Conservation (phyloP, 2,797 vertebrate species). For the Cyclopterus lumpus region DNA sequence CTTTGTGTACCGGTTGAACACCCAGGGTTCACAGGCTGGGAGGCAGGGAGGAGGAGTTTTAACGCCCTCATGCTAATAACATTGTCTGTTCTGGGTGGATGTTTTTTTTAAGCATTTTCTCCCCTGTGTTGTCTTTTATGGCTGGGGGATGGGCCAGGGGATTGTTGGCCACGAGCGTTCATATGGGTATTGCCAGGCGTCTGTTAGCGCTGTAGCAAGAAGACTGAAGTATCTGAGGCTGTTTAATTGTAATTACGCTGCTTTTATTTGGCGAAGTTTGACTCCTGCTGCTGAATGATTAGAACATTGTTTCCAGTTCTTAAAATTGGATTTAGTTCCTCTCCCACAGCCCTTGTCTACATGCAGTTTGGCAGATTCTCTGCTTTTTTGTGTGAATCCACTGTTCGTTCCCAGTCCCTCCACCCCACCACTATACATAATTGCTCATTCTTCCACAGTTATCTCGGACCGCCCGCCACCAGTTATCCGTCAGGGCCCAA, state of each 20-base stretch:
- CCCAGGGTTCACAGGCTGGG: constrained; percentile 22
- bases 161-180: constrained; percentile 43
- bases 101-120: constrained; percentile 43
- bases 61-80: constrained; percentile 48
- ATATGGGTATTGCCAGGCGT: constrained; percentile 49
- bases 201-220: constrained; percentile 54
- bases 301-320: constrained; percentile 92
- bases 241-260: constrained; percentile 86
- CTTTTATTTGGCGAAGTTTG: constrained; percentile 87
- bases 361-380: constrained; percentile 50
- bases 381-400: constrained; percentile 47
- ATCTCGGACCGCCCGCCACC: constrained; percentile 97
- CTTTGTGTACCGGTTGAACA: constrained; percentile 43
- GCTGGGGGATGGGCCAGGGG: constrained; percentile 52
- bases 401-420: constrained; percentile 12
- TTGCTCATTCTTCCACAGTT: constrained; percentile 76
- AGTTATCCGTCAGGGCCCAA: constrained; percentile 94
- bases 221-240: constrained; percentile 57
- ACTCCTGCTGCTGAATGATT: constrained; percentile 89
- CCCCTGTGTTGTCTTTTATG: constrained; percentile 56
- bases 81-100: constrained; percentile 57
- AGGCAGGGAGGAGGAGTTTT: constrained; percentile 35
- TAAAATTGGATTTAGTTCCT: constrained; percentile 83
- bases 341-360: constrained; percentile 56
- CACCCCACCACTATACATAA: constrained; percentile 9